A percentile compares a stretch with the other conserved stretches of the same genome.
phyloP scores from a whole-genome alignment of 2,888 invertebrate species.

The Ornithoptera priamus region DNA sequence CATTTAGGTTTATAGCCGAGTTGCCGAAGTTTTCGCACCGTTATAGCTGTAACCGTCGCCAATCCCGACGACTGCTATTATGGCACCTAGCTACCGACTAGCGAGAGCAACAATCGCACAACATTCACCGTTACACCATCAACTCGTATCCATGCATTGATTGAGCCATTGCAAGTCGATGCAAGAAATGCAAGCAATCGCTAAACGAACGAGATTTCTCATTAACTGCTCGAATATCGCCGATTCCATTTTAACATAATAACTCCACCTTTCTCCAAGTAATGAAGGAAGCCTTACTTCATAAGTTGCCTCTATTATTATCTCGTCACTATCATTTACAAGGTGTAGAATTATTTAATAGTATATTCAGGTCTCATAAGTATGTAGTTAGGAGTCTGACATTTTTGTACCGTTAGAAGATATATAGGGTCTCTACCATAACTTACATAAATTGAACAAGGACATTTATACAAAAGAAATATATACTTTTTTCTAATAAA shows the following conservation, averaged over 20 bases:
- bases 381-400: not conserved
- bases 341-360: not conserved
- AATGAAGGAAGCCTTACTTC: not conserved
- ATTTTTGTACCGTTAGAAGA: not conserved
- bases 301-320: not conserved
- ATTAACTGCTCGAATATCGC: too few relatives aligned
- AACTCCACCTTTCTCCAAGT: not conserved
- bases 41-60: conserved; percentile 20
- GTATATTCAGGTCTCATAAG: not conserved
- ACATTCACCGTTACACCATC: too few relatives aligned
- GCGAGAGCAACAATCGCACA: too few relatives aligned
- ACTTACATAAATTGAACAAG: not conserved
- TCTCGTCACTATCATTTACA: not conserved
- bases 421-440: not conserved
- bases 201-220: too few relatives aligned
- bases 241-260: too few relatives aligned
- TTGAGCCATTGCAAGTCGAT: too few relatives aligned
- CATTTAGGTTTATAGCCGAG: conserved; percentile 27
- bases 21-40: conserved; percentile 27
- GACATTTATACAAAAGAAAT: too few relatives aligned
- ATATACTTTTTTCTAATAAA: too few relatives aligned
- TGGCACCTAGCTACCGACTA: too few relatives aligned
- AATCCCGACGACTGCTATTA: not conserved
- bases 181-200: too few relatives aligned
- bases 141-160: too few relatives aligned